Base-by-base conservation (phyloP, 2,888 invertebrate species). In the Drosophila pegasa region DNA sequence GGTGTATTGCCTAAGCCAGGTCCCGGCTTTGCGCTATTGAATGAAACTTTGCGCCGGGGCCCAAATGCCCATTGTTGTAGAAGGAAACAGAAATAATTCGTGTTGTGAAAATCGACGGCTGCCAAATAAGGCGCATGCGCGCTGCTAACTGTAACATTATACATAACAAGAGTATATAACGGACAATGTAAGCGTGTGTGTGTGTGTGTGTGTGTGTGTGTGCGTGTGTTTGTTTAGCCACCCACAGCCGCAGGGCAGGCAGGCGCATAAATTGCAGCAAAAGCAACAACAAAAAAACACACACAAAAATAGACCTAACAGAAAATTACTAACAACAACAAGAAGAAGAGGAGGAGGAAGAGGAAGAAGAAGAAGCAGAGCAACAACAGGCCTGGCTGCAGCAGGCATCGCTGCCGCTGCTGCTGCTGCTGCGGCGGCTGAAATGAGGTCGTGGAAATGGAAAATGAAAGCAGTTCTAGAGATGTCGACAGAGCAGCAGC, bases 361-460 rank as follows among this genome's bases (percentile, higher is more conserved):
- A 6, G 25, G 29, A 25, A 60, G 40, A 22, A 47, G 47, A 33
- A 14, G 18, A 0, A 63, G 31, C 41, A 61, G 27, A 61, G 27
- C 51, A 58, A 18, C 25, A 52, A 35, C 47, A 25, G 35, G 2
- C 50, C 33, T 31, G 51, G 29, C 55, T 63, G 63, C 51, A 37
- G 63, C 40, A 43, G 60, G 27, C 27, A 43, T 12, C 10, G 16
- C 33, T 31, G 61, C 61, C 33, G 59, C 16, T 54, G 55, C 57
- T 58, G 59, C 43, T 35, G 40, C 41, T 41, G 40, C 22, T 20
- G 41, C 56, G 41, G 61, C 38, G 57, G 59, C 45, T 57, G 60
- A 91, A 91, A 90, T 85, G 91, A 91, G 91, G 91, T 91, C 91
- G 91, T 89, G 90, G 87, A 90, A 90, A 91, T 89, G 90, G 91